A percentile compares a stretch with the other conserved stretches of the same genome.
Evolutionary conservation across 2,888 invertebrate genomes (phyloP).

Genomic region (Cabera pusaria): DNA sequence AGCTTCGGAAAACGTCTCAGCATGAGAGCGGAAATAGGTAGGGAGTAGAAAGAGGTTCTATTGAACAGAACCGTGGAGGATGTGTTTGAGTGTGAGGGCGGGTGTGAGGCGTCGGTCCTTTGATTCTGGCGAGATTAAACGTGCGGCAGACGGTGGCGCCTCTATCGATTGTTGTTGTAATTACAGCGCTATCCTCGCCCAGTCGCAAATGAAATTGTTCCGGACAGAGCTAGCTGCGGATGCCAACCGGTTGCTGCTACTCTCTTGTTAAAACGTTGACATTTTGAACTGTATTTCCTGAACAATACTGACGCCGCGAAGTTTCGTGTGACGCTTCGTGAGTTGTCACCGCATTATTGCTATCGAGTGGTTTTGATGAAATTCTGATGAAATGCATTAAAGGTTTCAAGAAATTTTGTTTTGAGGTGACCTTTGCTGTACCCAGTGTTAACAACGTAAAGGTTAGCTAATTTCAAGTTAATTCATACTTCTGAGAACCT

Average conservation of each 20-base stretch:
- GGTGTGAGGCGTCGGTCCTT: conserved; percentile 80
- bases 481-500: too few relatives aligned
- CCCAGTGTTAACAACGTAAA: too few relatives aligned
- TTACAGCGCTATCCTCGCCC: conserved; percentile 82
- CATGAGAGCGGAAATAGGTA: conserved; percentile 43
- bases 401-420: conserved; percentile 29
- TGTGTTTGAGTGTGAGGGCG: conserved; percentile 56
- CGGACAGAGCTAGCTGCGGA: conserved; percentile 77
- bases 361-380: conserved; percentile 52
- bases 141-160: conserved; percentile 83
- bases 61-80: conserved; percentile 32
- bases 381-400: conserved; percentile 51
- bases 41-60: conserved; percentile 11
- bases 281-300: conserved; percentile 55
- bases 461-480: too few relatives aligned
- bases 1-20: background rate
- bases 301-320: conserved; percentile 33
- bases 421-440: conserved; percentile 11
- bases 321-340: conserved; percentile 18
- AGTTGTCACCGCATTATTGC: conserved; percentile 48
- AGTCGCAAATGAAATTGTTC: conserved; percentile 84
- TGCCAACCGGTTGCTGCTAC: conserved; percentile 71
- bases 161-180: conserved; percentile 84
- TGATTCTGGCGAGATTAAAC: conserved; percentile 82
- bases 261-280: conserved; percentile 38